These are phyloP conservation scores for Macrotrachela quadricornifera DNA, from an alignment of 1,140 invertebrate species.

Conservation along the genomic window DNA sequence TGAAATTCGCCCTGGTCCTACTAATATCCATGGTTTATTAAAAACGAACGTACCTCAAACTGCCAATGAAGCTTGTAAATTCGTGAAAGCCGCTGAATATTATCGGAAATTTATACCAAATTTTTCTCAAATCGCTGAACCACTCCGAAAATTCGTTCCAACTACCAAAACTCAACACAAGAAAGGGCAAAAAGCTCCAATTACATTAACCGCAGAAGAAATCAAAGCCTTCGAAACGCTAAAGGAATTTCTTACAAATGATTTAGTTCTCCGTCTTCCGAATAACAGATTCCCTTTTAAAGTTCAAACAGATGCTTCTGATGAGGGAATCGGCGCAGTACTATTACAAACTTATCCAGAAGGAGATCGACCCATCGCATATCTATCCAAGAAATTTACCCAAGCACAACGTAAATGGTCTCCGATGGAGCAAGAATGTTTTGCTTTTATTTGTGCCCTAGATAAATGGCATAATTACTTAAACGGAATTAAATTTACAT, in stretches of 20 bases:
- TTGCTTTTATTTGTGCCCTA: too few species aligned
- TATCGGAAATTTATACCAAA: neutral
- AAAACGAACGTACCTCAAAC: neutral
- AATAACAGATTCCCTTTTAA: neutral
- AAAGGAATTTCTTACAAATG: neutral
- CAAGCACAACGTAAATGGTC: too few species aligned
- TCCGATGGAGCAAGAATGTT: too few species aligned
- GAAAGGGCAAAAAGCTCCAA: neutral
- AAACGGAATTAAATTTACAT: too few species aligned
- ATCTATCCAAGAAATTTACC: too few species aligned
- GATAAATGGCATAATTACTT: too few species aligned
- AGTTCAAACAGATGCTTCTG: neutral
- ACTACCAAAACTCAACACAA: too few species aligned
- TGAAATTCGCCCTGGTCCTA: slow-evolving; percentile 1
- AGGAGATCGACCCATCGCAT: too few species aligned
- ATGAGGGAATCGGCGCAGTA: neutral
- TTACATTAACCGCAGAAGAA: neutral
- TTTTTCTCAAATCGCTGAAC: neutral
- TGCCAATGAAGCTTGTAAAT: neutral
- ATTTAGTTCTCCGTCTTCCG: too few species aligned
- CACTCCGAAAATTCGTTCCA: too few species aligned
- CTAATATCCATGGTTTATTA: neutral
- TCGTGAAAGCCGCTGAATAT: neutral
- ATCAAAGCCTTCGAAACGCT: neutral
- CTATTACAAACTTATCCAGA: too few species aligned